Evolutionary conservation across 2,888 invertebrate species (phyloP).

Genomic region (Coleophora flavipennella): DNA sequence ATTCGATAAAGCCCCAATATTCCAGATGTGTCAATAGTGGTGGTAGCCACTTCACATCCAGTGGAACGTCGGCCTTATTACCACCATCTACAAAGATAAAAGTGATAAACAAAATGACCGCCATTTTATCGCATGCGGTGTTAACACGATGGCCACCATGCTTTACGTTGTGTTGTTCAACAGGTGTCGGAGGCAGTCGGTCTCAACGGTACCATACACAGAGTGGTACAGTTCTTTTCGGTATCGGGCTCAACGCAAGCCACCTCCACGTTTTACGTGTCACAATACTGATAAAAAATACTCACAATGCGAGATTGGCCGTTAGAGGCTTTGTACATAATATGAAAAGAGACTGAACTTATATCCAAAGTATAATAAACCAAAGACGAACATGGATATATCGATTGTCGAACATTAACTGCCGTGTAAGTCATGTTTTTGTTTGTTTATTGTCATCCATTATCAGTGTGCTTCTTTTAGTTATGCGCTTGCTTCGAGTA

Average conservation of each 20-base stretch:
- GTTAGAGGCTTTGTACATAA: slow-evolving; percentile 58
- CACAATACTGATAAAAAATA: slow-evolving; percentile 65
- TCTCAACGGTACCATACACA: slow-evolving; percentile 75
- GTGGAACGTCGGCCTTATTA: no score
- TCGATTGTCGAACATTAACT: slow-evolving; percentile 61
- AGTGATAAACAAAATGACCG: slow-evolving; percentile 7
- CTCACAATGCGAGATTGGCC: slow-evolving; percentile 31
- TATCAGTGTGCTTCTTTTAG: slow-evolving; percentile 66
- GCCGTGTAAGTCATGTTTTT: slow-evolving; percentile 70
- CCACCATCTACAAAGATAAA: no score
- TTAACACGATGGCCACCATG: slow-evolving; percentile 46
- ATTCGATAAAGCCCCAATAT: not conserved
- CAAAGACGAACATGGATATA: slow-evolving; percentile 63
- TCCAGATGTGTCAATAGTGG: no score
- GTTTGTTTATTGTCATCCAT: slow-evolving; percentile 67
- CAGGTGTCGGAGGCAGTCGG: slow-evolving; percentile 76
- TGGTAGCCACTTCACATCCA: no score
- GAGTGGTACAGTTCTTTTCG: slow-evolving; percentile 77
- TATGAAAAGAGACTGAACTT: slow-evolving; percentile 64
- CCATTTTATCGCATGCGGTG: slow-evolving; percentile 22
- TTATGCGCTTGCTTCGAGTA: slow-evolving; percentile 61
- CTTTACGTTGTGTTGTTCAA: slow-evolving; percentile 69
- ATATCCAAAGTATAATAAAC: slow-evolving; percentile 62
- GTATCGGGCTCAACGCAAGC: slow-evolving; percentile 74
- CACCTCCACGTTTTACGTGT: slow-evolving; percentile 77